Evolutionary conservation across 2,797 vertebrate species (phyloP), one percentile per base, ranked within the genome.

Genomic region (Buphagus erythrorhynchus): DNA sequence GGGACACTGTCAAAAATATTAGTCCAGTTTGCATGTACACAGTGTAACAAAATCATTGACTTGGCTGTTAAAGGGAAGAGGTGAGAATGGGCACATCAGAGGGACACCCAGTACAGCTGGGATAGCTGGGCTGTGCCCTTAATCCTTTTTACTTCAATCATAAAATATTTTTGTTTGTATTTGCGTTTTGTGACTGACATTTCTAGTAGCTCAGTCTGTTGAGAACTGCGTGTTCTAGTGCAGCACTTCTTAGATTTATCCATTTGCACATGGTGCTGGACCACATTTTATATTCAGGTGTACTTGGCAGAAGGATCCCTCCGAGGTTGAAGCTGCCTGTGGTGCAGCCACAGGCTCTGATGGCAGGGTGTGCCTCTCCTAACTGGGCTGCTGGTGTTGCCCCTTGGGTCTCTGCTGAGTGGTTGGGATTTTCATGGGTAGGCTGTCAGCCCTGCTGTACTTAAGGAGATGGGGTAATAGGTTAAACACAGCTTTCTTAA

Each of bases 401-500:
- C 67, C 40, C 31, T 21, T 14, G 59, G 61, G 31, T 74, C 72
- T 63, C 61, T 80, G 5, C 51, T 51, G 8, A 7, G 46, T 15
- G 57, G 6, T 3, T 67, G 76, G 59, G 76, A 71, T 90, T 86
- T 87, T 62, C 61, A 9, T 6, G 68, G 84, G 40, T 86, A 40
- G 65, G 61, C 55, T 74, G 65, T 54, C 46, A 43, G 67, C 20
- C 28, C 71, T 58, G 59, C 59, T 69, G 48, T 77, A 7, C 49
- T 86, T 77, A 55, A 77, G 73, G 82, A 71, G 48, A 63, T 61
- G 52, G 80, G 54, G 17, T 90, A 83, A 73, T 73, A 85, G 76
- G 38, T 82, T 95, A 94, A 95, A 89, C 51, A 62, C 67, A 62
- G 75, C 36, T 79, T 90, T 43, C 75, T 59, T 88, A 67, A 93